These are phyloP conservation scores for Esperia sulphurella DNA, from an alignment of 2,888 invertebrate species.

Conservation along the genomic window DNA sequence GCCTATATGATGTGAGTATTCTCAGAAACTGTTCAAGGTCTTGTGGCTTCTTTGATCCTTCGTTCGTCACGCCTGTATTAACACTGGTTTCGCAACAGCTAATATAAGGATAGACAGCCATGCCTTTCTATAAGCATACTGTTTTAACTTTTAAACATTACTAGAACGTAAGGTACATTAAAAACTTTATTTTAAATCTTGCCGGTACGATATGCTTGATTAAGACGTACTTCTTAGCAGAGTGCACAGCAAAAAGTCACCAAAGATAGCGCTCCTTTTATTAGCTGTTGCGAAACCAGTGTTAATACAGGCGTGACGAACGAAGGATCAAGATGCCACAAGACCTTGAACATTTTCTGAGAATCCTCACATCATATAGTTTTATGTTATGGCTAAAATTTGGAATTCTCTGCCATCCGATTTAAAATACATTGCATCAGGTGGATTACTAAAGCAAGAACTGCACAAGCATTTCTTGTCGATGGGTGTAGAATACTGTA, in stretches of 20 bases:
- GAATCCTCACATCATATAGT: slow-evolving; percentile 22
- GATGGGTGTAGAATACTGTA: no score
- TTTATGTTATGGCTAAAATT: no score
- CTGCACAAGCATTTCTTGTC: no score
- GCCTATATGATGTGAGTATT: slow-evolving; percentile 18
- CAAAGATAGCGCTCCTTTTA: no score
- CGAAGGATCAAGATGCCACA: slow-evolving; percentile 16
- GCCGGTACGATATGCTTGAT: no score
- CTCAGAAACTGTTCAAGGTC: slow-evolving; percentile 27
- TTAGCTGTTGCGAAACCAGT: slow-evolving; percentile 8
- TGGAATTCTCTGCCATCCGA: no score
- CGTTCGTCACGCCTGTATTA: slow-evolving; percentile 14
- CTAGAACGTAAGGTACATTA: background rate
- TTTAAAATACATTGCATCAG: no score
- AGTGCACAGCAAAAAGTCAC: no score
- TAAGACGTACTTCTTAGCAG: no score
- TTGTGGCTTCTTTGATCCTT: slow-evolving; percentile 18
- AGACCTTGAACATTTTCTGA: slow-evolving; percentile 27
- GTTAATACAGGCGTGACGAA: slow-evolving; percentile 13
- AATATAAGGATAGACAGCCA: background rate
- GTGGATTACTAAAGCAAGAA: no score
- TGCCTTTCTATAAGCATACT: no score
- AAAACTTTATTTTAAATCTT: no score
- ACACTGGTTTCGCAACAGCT: slow-evolving; percentile 9
- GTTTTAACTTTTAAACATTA: background rate